Evolutionary conservation across 2,797 vertebrate genomes (phyloP).

Genomic region (Mus spretus): DNA sequence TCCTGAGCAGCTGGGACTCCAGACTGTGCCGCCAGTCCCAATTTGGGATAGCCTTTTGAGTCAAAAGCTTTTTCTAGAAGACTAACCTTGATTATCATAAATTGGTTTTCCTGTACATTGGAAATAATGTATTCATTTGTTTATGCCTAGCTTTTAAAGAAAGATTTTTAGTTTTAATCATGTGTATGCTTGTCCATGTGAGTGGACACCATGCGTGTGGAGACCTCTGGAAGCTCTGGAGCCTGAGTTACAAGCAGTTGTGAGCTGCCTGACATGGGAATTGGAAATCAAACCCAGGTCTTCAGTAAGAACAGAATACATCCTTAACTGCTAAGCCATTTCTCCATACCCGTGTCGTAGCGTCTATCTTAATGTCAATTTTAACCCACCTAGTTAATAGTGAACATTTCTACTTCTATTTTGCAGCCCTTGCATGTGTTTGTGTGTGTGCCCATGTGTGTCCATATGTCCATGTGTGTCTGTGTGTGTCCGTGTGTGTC

Average conservation of each 20-base stretch:
- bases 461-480: background rate
- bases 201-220: background rate
- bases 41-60: background rate
- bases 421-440: background rate
- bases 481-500: background rate
- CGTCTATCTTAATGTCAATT: background rate
- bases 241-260: background rate
- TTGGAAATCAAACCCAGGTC: background rate
- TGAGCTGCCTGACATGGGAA: background rate
- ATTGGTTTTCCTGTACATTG: background rate
- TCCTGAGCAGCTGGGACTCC: background rate
- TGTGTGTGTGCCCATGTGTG: background rate
- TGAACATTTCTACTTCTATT: background rate
- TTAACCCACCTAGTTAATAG: background rate
- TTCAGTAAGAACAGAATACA: background rate
- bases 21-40: background rate
- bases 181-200: background rate
- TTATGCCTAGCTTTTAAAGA: background rate
- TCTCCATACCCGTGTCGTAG: background rate
- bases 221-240: background rate
- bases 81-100: conserved; percentile 11
- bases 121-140: conserved; percentile 24
- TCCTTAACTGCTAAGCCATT: background rate
- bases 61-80: background rate
- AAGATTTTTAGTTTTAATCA: background rate